phyloP scores from a whole-genome alignment of 2,113 vertebrate genomes.

The Brachyistius frenatus region DNA sequence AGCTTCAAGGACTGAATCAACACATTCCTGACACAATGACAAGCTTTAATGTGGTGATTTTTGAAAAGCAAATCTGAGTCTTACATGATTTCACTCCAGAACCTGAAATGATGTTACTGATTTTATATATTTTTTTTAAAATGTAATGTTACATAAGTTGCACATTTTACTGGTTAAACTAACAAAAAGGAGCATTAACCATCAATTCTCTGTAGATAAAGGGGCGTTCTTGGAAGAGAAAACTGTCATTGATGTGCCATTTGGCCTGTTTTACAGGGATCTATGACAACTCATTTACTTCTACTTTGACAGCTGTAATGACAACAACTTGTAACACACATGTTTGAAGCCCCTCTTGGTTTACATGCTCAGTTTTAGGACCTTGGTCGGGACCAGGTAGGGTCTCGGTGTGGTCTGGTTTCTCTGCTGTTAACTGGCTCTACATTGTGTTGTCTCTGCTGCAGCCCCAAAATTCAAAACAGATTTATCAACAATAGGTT shows the following conservation, averaged over 20 bases:
- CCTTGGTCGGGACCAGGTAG: slow-evolving; percentile 15
- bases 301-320: no score
- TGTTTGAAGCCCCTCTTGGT: not conserved
- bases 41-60: not conserved
- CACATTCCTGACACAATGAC: not conserved
- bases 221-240: not conserved
- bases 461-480: slow-evolving; percentile 7
- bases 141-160: no score
- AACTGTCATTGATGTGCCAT: not conserved
- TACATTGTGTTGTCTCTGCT: slow-evolving; percentile 1
- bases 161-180: no score
- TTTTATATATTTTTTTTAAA: no score
- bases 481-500: slow-evolving; percentile 37
- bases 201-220: no score
- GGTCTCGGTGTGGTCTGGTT: slow-evolving; percentile 31
- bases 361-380: slow-evolving; percentile 11
- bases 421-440: slow-evolving; percentile 8
- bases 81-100: no score
- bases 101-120: no score
- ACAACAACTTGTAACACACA: not conserved
- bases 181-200: no score
- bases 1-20: slow-evolving; percentile 5
- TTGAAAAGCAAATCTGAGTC: not conserved
- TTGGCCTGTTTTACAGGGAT: not conserved
- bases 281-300: no score